A percentile compares a stretch with the other conserved stretches of the same genome.
Evolutionary conservation across 2,888 invertebrate genomes (phyloP).

Genomic region (Phalera bucephala): DNA sequence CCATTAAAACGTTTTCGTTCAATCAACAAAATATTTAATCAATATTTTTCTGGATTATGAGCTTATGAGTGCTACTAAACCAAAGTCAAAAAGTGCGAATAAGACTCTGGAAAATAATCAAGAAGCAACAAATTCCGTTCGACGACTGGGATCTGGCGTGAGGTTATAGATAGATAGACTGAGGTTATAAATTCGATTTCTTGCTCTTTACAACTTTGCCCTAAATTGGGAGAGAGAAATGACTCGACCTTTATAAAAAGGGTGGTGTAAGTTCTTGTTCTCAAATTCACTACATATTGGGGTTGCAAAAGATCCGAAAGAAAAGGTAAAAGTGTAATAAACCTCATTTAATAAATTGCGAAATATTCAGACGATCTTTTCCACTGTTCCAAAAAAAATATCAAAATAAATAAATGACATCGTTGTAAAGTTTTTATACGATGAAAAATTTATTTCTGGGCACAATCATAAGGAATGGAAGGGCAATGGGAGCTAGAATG

Average conservation of each 20-base stretch:
- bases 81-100: too few species aligned
- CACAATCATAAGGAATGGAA: constrained; percentile 13
- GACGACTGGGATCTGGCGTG: too few species aligned
- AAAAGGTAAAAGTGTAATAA: constrained; percentile 21
- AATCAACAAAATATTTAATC: too few species aligned
- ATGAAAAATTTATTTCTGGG: constrained; percentile 34
- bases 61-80: too few species aligned
- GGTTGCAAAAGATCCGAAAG: constrained; percentile 12
- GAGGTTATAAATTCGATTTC: too few species aligned
- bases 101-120: too few species aligned
- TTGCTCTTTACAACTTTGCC: not conserved
- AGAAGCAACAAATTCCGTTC: too few species aligned
- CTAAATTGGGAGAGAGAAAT: constrained; percentile 25
- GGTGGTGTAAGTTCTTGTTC: constrained; percentile 17
- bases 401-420: constrained; percentile 37
- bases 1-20: too few species aligned
- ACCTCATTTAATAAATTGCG: constrained; percentile 24
- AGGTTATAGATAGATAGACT: too few species aligned
- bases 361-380: constrained; percentile 22
- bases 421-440: constrained; percentile 36
- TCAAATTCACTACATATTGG: constrained; percentile 25
- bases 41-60: too few species aligned
- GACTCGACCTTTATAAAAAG: constrained; percentile 29
- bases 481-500: constrained; percentile 30
- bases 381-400: constrained; percentile 32